A percentile compares a stretch with the other conserved stretches of the same genome.
These are phyloP conservation scores for Melopsittacus undulatus DNA, from an alignment of 2,797 vertebrate species.

Conservation along the genomic window DNA sequence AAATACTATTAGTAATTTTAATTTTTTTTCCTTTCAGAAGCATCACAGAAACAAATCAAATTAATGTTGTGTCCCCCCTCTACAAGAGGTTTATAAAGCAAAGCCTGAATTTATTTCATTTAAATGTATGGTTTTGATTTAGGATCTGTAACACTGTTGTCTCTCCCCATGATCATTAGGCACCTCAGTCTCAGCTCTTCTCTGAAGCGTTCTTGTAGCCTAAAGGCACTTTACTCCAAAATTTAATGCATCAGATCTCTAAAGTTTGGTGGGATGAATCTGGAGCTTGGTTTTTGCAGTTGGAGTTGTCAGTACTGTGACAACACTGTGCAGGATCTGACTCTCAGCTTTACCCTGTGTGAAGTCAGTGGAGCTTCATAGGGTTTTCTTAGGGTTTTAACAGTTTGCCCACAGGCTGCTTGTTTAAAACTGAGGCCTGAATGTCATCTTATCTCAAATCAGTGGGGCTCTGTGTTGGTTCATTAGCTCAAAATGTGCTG, in stretches of 20 bases:
- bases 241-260: neutral
- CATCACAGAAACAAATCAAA: neutral
- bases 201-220: neutral
- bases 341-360: neutral
- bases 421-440: slow-evolving; percentile 32
- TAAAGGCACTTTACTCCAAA: neutral
- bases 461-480: slow-evolving; percentile 48
- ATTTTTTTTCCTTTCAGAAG: neutral
- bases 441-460: slow-evolving; percentile 23
- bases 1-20: neutral
- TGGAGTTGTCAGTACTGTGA: neutral
- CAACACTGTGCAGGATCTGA: neutral
- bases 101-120: neutral
- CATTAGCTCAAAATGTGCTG: slow-evolving; percentile 45
- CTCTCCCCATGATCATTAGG: neutral
- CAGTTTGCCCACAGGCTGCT: slow-evolving; percentile 44
- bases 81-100: neutral
- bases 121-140: neutral
- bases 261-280: neutral
- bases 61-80: neutral
- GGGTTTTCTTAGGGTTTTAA: slow-evolving; percentile 53
- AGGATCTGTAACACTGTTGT: neutral
- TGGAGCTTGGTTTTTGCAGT: neutral
- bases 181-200: neutral
- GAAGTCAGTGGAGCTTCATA: slow-evolving; percentile 38